Percentiles rank a stretch among this genome's conserved stretches.
phyloP scores from a whole-genome alignment of 2,888 invertebrate species.

The Eristalis pertinax region DNA sequence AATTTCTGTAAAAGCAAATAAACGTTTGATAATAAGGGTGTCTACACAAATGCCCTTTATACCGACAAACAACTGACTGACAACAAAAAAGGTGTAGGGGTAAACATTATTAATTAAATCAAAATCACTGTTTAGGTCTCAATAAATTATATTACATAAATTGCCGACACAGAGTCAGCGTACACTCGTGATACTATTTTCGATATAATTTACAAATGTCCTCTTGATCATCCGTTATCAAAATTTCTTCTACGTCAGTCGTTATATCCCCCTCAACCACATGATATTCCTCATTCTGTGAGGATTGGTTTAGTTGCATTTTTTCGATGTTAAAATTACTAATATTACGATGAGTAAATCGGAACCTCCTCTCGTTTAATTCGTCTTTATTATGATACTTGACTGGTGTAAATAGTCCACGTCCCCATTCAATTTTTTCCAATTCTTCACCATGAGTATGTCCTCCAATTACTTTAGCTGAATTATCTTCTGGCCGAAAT shows the following conservation, averaged over 20 bases:
- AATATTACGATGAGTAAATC: neutral
- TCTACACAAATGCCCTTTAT: neutral
- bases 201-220: constrained; percentile 14
- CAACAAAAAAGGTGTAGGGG: neutral
- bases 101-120: neutral
- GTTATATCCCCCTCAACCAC: constrained; percentile 4
- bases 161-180: neutral
- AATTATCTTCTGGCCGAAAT: constrained; percentile 73
- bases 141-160: neutral
- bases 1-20: too few species aligned
- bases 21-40: too few species aligned
- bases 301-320: neutral
- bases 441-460: constrained; percentile 77
- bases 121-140: too few species aligned
- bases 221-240: constrained; percentile 8
- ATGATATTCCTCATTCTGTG: neutral
- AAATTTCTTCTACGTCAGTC: constrained; percentile 12
- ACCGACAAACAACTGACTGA: neutral
- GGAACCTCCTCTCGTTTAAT: neutral
- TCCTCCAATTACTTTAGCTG: constrained; percentile 73
- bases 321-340: neutral
- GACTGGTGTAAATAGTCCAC: constrained; percentile 62
- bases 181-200: neutral
- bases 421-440: constrained; percentile 76
- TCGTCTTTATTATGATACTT: constrained; percentile 45